Conservation (phyloP, 2,113 vertebrate species). For the Hemichromis elongatus region DNA sequence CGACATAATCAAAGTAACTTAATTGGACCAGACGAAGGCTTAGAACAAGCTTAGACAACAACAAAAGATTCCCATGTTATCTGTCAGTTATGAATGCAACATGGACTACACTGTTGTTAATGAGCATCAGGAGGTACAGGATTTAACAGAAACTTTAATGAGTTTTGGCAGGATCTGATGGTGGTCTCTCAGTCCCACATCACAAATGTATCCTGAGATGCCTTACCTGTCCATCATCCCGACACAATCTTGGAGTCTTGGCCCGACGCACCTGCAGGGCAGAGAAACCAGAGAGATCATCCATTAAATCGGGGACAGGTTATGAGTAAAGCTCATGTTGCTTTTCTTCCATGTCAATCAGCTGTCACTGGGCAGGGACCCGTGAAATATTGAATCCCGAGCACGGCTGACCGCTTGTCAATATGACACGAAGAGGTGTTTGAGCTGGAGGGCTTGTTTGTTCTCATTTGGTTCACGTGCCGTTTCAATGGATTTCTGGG, state of each 20-base stretch:
- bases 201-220: not conserved
- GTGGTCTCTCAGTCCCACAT: not conserved
- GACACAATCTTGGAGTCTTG: conserved; percentile 90
- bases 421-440: not conserved
- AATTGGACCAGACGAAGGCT: not conserved
- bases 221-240: conserved; percentile 97
- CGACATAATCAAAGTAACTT: not conserved
- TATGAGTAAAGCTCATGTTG: conserved; percentile 52
- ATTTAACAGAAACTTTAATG: not conserved
- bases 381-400: conserved; percentile 11
- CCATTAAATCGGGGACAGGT: conserved; percentile 49
- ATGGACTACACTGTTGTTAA: not conserved
- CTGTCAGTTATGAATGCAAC: not conserved
- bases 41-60: not conserved
- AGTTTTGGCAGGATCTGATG: not conserved
- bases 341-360: conserved; percentile 48
- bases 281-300: conserved; percentile 60
- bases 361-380: conserved; percentile 23
- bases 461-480: not conserved
- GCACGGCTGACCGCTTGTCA: conserved; percentile 32
- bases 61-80: not conserved
- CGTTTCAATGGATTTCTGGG: not conserved
- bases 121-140: not conserved
- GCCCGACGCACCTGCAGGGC: conserved; percentile 86
- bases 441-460: not conserved